These are phyloP conservation scores for Leucoraja erinaceus DNA, from an alignment of 2,113 vertebrate species.

Conservation along the genomic window DNA sequence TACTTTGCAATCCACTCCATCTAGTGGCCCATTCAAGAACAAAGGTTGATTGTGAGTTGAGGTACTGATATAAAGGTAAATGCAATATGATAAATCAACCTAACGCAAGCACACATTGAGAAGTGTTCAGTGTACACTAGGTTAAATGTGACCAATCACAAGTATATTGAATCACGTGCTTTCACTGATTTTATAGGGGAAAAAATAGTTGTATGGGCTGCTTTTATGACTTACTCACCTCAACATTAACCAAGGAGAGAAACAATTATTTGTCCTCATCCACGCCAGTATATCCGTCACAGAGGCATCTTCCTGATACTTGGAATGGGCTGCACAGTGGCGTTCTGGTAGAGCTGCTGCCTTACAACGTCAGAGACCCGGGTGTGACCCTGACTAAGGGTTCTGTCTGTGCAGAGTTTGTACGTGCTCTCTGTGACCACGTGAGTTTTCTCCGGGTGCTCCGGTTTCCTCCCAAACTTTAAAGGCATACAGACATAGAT, in stretches of 20 bases:
- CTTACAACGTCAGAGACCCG: no score
- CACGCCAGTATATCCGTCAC: no score
- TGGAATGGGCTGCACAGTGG: no score
- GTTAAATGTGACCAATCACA: background rate
- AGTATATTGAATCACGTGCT: background rate
- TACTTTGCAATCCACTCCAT: slow-evolving; percentile 8
- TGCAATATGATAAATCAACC: background rate
- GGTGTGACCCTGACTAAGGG: no score
- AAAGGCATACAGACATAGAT: no score
- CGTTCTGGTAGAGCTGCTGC: no score
- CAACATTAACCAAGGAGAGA: background rate
- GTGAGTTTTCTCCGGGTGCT: no score
- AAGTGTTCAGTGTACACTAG: background rate
- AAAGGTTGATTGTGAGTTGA: background rate
- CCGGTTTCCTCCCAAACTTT: no score
- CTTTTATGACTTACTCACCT: background rate
- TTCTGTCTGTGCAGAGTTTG: no score
- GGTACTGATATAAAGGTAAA: background rate
- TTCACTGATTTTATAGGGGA: background rate
- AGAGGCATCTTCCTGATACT: no score
- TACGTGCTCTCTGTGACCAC: no score
- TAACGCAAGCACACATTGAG: background rate
- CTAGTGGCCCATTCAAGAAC: slow-evolving; percentile 25
- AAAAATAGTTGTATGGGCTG: background rate
- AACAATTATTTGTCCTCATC: no score